Percentiles rank a stretch among this genome's conserved stretches.
Evolutionary conservation across 37 sponge, comb jelly and placozoan species (phyloP).

Genomic region (Oscarella lobularis): DNA sequence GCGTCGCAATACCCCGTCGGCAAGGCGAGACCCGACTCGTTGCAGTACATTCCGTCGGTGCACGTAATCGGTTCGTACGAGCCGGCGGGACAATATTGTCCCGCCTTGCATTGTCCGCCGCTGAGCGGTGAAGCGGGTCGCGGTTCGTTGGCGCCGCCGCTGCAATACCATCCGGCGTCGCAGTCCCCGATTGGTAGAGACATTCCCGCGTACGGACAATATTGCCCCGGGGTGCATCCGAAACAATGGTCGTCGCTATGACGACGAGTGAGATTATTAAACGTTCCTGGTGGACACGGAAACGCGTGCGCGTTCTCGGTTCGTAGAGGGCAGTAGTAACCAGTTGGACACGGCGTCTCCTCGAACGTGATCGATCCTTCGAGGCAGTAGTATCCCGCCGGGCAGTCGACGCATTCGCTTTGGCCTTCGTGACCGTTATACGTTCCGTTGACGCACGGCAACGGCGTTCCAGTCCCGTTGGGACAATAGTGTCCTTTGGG

Average conservation of each 20-base stretch:
- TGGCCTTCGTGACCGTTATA: slow-evolving; percentile 9
- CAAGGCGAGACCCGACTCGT: slow-evolving; percentile 15
- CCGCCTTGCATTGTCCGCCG: slow-evolving; percentile 16
- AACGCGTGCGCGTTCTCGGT: not conserved
- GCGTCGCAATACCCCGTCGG: slow-evolving; percentile 11
- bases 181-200: slow-evolving; percentile 8
- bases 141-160: slow-evolving; percentile 5
- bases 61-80: not conserved
- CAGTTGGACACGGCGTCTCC: slow-evolving; percentile 10
- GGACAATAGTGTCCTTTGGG: slow-evolving; percentile 31
- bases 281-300: slow-evolving; percentile 22
- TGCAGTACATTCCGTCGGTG: slow-evolving; percentile 21
- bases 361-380: not conserved
- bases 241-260: not conserved
- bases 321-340: slow-evolving; percentile 19
- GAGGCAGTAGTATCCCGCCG: slow-evolving; percentile 22
- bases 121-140: not conserved
- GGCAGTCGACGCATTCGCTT: slow-evolving; percentile 9
- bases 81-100: slow-evolving; percentile 26
- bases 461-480: slow-evolving; percentile 8
- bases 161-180: slow-evolving; percentile 16
- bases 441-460: slow-evolving; percentile 8
- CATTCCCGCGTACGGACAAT: slow-evolving; percentile 12
- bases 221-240: not conserved
- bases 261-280: slow-evolving; percentile 4